Evolutionary conservation across 2,888 invertebrate genomes (phyloP).

Genomic region (Sesia bembeciformis): DNA sequence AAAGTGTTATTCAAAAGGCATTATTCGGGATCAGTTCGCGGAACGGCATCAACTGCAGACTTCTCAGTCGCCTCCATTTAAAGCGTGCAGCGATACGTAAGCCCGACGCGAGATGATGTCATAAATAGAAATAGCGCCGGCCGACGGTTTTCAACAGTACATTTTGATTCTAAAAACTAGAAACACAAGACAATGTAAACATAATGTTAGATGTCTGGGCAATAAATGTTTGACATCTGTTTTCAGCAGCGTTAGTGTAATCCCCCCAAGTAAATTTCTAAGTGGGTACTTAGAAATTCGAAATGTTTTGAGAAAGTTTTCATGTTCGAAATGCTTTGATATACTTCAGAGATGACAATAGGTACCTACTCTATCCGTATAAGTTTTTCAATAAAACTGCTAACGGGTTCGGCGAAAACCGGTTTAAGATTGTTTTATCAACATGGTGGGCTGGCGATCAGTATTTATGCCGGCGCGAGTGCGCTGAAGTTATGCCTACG

Average conservation of each 20-base stretch:
- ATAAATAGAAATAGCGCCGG: constrained; percentile 74
- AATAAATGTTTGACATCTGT: no score
- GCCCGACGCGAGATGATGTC: constrained; percentile 74
- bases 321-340: no score
- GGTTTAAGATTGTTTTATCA: constrained; percentile 53
- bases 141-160: constrained; percentile 44
- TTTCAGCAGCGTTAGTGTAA: no score
- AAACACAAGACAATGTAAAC: constrained; percentile 19
- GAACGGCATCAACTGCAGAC: constrained; percentile 70
- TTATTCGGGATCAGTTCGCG: constrained; percentile 68
- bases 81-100: constrained; percentile 75
- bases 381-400: constrained; percentile 3
- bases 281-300: no score
- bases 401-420: constrained; percentile 21
- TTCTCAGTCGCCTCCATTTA: constrained; percentile 73
- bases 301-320: no score
- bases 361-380: no score
- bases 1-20: constrained; percentile 59
- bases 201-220: no score
- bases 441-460: constrained; percentile 16
- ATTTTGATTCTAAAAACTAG: constrained; percentile 54
- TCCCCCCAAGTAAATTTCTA: no score
- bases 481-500: constrained; percentile 46
- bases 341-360: no score
- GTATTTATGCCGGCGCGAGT: not conserved